Evolutionary conservation across 2,797 vertebrate genomes (phyloP).

Genomic region (Ambastaia sidthimunki): DNA sequence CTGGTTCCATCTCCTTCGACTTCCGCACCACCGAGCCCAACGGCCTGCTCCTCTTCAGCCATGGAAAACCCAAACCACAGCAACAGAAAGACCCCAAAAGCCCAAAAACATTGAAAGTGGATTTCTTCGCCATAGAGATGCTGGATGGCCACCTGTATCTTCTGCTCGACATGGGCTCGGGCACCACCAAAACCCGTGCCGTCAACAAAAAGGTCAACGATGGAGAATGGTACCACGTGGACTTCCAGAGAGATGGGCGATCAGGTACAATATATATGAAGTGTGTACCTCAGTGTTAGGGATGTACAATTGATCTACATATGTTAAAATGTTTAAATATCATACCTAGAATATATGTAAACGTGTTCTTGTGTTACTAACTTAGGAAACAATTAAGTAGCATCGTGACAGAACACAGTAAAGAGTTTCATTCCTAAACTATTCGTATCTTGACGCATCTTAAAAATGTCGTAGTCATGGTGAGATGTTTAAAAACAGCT

Average conservation of each 20-base stretch:
- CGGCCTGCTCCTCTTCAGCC: conserved; percentile 96
- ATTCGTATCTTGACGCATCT: too few species aligned
- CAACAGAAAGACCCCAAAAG: conserved; percentile 93
- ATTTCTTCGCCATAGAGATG: conserved; percentile 99
- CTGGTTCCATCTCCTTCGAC: conserved; percentile 97
- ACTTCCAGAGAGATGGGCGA: conserved; percentile 95
- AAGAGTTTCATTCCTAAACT: too few species aligned
- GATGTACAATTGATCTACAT: not conserved
- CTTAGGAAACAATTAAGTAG: too few species aligned
- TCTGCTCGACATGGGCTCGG: conserved; percentile 97
- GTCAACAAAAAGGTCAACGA: conserved; percentile 96
- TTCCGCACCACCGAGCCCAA: conserved; percentile 98
- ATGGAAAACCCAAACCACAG: conserved; percentile 91
- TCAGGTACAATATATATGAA: conserved; percentile 80
- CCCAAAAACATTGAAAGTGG: conserved; percentile 89
- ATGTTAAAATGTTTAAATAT: not conserved
- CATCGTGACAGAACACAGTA: too few species aligned
- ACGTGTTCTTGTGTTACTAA: too few species aligned
- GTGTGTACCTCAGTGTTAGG: not conserved
- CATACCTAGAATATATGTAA: too few species aligned
- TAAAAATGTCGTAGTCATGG: too few species aligned
- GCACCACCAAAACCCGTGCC: conserved; percentile 96
- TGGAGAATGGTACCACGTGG: conserved; percentile 98
- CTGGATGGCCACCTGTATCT: conserved; percentile 96
- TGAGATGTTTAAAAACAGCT: too few species aligned